Base-by-base conservation (phyloP, 2,113 vertebrate genomes). In the Gracilinanus agilis region DNA sequence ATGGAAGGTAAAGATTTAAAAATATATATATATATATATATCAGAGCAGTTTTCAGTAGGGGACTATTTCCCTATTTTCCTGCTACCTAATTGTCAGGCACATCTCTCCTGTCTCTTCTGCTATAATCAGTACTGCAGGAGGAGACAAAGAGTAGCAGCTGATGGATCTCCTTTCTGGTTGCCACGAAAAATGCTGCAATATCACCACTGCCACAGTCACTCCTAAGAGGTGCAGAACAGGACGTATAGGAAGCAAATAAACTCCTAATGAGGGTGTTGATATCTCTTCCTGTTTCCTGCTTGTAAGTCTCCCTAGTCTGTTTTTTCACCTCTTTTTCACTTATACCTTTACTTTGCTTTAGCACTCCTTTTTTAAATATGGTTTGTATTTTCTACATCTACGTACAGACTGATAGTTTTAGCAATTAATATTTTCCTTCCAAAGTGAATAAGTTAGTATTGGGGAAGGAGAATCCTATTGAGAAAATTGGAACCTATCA, bases 1-100 rank as follows among this genome's bases (percentile, higher is more conserved):
- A 3, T 90, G 5, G 49, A 49, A 49, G 49, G 29, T 88, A 16
- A 44, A 88, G 56, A 92, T 34, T 49, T 40, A 89, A 44, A 56
- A 89, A n/a, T n/a, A n/a, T n/a, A n/a, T n/a, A n/a, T n/a, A n/a
- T n/a, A n/a, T n/a, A n/a, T n/a, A n/a, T n/a, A n/a, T n/a, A n/a
- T n/a, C n/a, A n/a, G n/a, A n/a, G n/a, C n/a, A n/a, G n/a, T n/a
- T n/a, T n/a, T n/a, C n/a, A n/a, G n/a, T n/a, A n/a, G n/a, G n/a
- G n/a, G n/a, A n/a, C n/a, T n/a, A n/a, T n/a, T n/a, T 44, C 92
- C 91, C 44, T 92, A 75, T 54, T 90, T 97, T 88, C 91, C 67
- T 53, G 27, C 89, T 95, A 89, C 90, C n/a, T n/a, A 75, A 6
- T 34, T 44, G 27, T 90, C 34, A 91, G 40, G 13, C 27, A 67